A percentile compares a stretch with the other conserved stretches of the same genome.
Evolutionary conservation across 2,888 invertebrate species (phyloP).

Genomic region (Campaea margaritaria): DNA sequence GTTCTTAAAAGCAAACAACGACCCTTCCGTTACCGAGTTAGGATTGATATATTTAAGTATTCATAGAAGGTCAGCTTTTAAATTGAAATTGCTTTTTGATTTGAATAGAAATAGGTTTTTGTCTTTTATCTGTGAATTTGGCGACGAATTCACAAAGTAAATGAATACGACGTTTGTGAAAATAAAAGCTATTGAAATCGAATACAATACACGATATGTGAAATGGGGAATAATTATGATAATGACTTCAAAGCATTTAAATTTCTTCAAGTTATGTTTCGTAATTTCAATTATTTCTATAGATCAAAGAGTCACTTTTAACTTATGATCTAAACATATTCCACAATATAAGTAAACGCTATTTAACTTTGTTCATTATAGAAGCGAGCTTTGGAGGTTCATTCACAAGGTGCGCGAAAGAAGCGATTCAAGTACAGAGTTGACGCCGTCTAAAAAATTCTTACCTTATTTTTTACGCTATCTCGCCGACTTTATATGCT

Average conservation of each 20-base stretch:
- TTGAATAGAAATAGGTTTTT: slow-evolving; percentile 42
- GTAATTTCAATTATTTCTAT: no score
- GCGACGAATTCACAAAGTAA: slow-evolving; percentile 51
- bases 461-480: slow-evolving; percentile 28
- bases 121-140: slow-evolving; percentile 47
- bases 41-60: slow-evolving; percentile 14
- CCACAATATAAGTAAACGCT: slow-evolving; percentile 17
- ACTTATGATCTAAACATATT: neutral
- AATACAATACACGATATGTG: slow-evolving; percentile 34
- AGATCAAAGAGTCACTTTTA: slow-evolving; percentile 1
- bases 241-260: neutral
- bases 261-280: no score
- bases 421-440: slow-evolving; percentile 19
- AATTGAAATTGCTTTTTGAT: slow-evolving; percentile 41
- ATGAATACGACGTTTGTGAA: slow-evolving; percentile 43
- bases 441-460: slow-evolving; percentile 24
- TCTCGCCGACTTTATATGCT: slow-evolving; percentile 28
- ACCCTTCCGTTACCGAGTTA: slow-evolving; percentile 5
- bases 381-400: slow-evolving; percentile 23
- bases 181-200: slow-evolving; percentile 34
- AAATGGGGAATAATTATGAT: slow-evolving; percentile 1
- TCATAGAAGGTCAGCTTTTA: slow-evolving; percentile 17
- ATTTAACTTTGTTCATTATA: slow-evolving; percentile 27
- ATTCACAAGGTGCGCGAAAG: slow-evolving; percentile 24
- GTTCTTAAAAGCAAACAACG: slow-evolving; percentile 16